Base-by-base conservation (phyloP, 2,113 vertebrate species). In the Anolis carolinensis region DNA sequence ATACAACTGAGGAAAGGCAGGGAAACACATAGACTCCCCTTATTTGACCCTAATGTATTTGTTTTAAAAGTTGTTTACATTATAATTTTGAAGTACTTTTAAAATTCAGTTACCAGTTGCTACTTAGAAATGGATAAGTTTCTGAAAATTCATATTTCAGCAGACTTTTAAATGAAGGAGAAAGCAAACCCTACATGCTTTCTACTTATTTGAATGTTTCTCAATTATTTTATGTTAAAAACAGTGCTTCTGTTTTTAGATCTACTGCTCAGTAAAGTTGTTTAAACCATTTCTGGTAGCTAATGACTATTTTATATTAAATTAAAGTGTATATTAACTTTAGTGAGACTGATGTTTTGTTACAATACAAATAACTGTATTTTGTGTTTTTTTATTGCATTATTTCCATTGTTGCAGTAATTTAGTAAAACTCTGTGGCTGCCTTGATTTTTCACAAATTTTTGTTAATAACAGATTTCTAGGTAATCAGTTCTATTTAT, bases 401-500 rank as follows among this genome's bases (percentile, higher is more conserved):
- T 97, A 96, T 97, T 97, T 97, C 94, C 95, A 97, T 96, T 95
- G 94, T 97, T 95, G 97, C 96, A 96, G 96, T 97, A 97, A 95
- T 96, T 95, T 95, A 97, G 96, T 96, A 96, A 96, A 97, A 96
- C 96, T 97, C 96, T 96, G 95, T 97, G 97, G 96, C 95, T 96
- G 97, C 96, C 96, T 98, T 98, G 96, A 96, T 97, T 97, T 95
- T 96, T 97, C 96, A 97, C 96, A 96, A 95, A 97, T 97, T 97
- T n/a, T 96, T 97, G 95, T 96, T 96, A 97, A 96, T 97, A 95
- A 97, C 96, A 93, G 93, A 96, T 95, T 96, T 96, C 96, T 97
- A 96, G 95, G 95, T 97, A 96, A 97, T 98, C 96, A 96, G 96
- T 97, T 98, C 97, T 97, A 97, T 98, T 98, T 98, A 99, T 99